Evolutionary conservation across 1,140 invertebrate species (phyloP), one percentile per base, ranked within the genome.

Genomic region (Cyclargus thomasi): DNA sequence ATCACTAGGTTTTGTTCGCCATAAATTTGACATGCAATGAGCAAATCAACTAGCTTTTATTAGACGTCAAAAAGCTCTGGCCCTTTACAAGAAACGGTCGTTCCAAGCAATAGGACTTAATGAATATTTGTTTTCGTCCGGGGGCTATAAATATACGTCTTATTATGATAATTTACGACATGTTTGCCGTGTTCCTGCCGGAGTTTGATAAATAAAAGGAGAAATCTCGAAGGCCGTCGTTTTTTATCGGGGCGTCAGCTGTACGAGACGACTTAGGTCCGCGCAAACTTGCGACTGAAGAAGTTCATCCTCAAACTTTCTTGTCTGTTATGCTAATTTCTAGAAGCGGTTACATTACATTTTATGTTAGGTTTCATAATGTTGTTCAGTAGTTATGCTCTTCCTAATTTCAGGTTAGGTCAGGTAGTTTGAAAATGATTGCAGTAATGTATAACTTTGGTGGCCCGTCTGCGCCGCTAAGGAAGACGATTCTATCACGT

Each of bases 151-250:
- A 59, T 59, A 20, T 59, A 55, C 7, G 55, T 59, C 55, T 59
- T 59, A 59, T 59, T 59, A 20, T 59, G 55, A 21, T 59, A 59
- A 59, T 59, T 59, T 59, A 59, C 55, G 55, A 21, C 55, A 59
- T 18, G 55, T 59, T 20, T 55, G 53, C n/a, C 55, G 55, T 20
- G 18, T 5, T 20, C 20, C 20, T 59, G 21, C 10, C 55, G 7
- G 5, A 21, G 18, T 20, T 21, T 20, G 55, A 59, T 20, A 59
- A 59, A 59, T 59, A 59, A 59, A 21, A 21, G 17, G 55, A 21
- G 18, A 21, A 20, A 59, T 59, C 20, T 59, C 20, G 18, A 20
- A 59, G 17, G n/a, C 18, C 18, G 55, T 59, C 20, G 18, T 59
- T 59, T 55, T 55, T 59, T 59, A 59, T 59, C 55, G 55, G 21